These are phyloP conservation scores for Rhincodon typus DNA, from an alignment of 2,797 vertebrate species.

Conservation along the genomic window DNA sequence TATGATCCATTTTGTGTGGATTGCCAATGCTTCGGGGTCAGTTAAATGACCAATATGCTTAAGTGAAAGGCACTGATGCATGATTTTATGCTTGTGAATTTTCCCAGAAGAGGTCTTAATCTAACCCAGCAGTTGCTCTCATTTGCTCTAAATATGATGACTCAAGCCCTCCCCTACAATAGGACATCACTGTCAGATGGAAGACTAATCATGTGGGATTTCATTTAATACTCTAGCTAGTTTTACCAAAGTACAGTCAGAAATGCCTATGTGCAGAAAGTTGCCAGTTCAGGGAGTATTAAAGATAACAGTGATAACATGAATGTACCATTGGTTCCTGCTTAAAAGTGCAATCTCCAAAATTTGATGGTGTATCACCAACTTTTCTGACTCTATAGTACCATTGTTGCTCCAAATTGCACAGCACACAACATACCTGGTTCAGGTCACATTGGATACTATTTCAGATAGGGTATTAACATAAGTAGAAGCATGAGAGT, in stretches of 20 bases:
- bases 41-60: conserved; percentile 40
- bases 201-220: neutral
- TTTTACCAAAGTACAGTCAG: neutral
- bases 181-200: too few relatives aligned
- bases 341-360: neutral
- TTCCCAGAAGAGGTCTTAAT: conserved; percentile 42
- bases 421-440: too few relatives aligned
- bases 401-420: too few relatives aligned
- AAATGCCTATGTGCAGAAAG: neutral
- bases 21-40: conserved; percentile 37
- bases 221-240: neutral
- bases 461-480: too few relatives aligned
- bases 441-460: too few relatives aligned
- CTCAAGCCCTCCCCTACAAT: neutral
- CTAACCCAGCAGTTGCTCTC: neutral
- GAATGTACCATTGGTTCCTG: neutral
- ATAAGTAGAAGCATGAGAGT: too few relatives aligned
- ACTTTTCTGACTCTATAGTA: too few relatives aligned
- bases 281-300: neutral
- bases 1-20: conserved; percentile 17
- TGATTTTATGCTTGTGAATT: conserved; percentile 41
- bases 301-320: neutral
- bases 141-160: neutral
- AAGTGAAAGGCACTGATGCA: conserved; percentile 41
- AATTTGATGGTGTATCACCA: neutral